Evolutionary conservation across 2,113 vertebrate species (phyloP).

Genomic region (Hypocryptadius cinnamomeus): DNA sequence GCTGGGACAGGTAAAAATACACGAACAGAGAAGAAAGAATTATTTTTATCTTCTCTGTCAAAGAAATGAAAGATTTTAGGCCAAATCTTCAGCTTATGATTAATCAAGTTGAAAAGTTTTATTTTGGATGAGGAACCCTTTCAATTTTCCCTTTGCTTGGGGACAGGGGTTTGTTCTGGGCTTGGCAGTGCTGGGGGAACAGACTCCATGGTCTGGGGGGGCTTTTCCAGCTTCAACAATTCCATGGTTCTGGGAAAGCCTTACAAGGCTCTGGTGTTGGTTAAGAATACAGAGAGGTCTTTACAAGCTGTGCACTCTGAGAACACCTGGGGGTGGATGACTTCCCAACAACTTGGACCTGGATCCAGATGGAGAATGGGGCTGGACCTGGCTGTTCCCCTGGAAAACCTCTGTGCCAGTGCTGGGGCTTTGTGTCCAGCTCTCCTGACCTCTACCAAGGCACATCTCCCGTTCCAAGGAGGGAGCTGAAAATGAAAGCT

Average conservation of each 20-base stretch:
- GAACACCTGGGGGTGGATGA: accelerated
- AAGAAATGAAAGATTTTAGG: not conserved
- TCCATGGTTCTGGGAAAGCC: not conserved
- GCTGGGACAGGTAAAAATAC: not conserved
- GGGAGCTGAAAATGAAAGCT: not conserved
- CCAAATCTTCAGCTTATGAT: not conserved
- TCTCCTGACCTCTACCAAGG: not conserved
- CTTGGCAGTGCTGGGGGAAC: not conserved
- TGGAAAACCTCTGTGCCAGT: not conserved
- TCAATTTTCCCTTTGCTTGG: not conserved
- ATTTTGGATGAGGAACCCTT: not conserved
- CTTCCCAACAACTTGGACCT: not conserved
- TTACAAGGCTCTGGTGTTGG: not conserved
- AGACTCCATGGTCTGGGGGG: not conserved
- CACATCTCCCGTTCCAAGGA: not conserved
- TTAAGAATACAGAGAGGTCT: not conserved
- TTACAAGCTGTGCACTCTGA: not conserved
- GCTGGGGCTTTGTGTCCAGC: not conserved
- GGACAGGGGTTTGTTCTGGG: not conserved
- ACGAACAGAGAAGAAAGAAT: accelerated
- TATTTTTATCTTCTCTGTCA: not conserved
- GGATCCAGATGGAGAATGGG: not conserved
- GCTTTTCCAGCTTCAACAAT: not conserved
- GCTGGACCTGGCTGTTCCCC: not conserved
- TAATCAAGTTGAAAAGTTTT: not conserved